Base-by-base conservation (phyloP, 2,888 invertebrate genomes). In the Oithona nana region DNA sequence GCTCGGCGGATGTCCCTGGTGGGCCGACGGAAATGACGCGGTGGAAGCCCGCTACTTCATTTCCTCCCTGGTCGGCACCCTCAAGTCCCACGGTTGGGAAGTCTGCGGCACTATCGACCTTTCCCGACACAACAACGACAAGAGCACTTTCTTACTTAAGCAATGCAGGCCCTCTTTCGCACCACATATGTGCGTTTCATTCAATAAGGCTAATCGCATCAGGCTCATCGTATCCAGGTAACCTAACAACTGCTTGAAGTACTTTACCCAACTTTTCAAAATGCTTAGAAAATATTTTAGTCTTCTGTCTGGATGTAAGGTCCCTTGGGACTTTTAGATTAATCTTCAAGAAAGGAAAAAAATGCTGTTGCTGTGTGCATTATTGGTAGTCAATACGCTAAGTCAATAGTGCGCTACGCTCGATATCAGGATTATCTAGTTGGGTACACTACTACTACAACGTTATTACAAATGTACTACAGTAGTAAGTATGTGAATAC, bases 1-100 rank as follows among this genome's bases (percentile, higher is more conserved):
- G 20, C 26, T 61, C 20, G 61, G 61, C 6, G 61, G 61, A 11
- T 61, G 61, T 52, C 61, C 61, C 8, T 61, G 61, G 61, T 61
- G 61, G 61, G 51, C 61, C 6, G 61, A 61, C 26, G 30, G 52
- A 16, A 61, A 61, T 28, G 61, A 61, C 28, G 51, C 61, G 4
- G 54, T 61, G n/a, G 61, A 61, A 20, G 22, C 61, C 16, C 22
- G 61, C 6, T 61, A 54, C 11, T 61, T 61, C 28, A 50, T 61
- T 20, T 61, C 61, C n/a, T 29, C 28, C n/a, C 61, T 61, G 11
- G 31, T 61, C n/a, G 61, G 61, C 24, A 54, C 26, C 1, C 61
- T 61, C n/a, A 61, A 61, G 29, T 24, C 29, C 16, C 28, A 61
- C 54, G 61, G 52, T 4, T 61, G 61, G 61, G 50, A 61, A 22